A percentile compares a stretch with the other conserved stretches of the same genome.
These are phyloP conservation scores for Syrphus vitripennis DNA, from an alignment of 2,888 invertebrate genomes.

Conservation along the genomic window DNA sequence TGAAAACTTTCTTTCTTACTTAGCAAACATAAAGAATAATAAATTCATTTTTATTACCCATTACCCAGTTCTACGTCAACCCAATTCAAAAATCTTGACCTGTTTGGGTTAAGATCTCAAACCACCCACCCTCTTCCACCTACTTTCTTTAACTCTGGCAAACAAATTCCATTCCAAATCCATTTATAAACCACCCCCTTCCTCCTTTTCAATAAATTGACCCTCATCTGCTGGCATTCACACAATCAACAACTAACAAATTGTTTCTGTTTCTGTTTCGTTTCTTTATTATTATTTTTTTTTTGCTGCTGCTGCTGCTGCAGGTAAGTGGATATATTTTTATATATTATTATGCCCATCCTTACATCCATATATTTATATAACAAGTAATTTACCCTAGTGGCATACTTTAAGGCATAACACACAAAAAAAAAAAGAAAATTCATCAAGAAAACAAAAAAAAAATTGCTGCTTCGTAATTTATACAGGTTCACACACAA, in stretches of 20 bases:
- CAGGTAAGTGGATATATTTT: slow-evolving; percentile 51
- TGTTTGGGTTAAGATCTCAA: slow-evolving; percentile 6
- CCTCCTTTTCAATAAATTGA: not conserved
- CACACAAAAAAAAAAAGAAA: not conserved
- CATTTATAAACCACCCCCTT: not conserved
- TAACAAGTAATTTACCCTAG: slow-evolving; percentile 40
- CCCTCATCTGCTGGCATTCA: slow-evolving; percentile 24
- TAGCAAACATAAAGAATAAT: not conserved
- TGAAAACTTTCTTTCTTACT: slow-evolving; percentile 9
- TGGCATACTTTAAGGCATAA: slow-evolving; percentile 28
- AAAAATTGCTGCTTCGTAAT: slow-evolving; percentile 22
- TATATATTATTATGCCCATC: slow-evolving; percentile 1
- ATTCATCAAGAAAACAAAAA: not conserved
- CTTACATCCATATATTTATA: slow-evolving; percentile 22
- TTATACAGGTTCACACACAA: slow-evolving; percentile 50
- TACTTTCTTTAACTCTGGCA: not conserved
- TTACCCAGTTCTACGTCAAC: slow-evolving; percentile 1
- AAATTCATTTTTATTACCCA: slow-evolving; percentile 39
- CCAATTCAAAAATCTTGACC: slow-evolving; percentile 35
- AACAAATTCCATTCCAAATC: not conserved
- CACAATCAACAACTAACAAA: slow-evolving; percentile 51
- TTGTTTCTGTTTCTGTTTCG: not conserved
- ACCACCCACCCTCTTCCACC: too few relatives aligned
- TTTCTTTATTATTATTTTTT: too few relatives aligned
- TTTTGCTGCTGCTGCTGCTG: not conserved